Base-by-base conservation (phyloP, 2,797 vertebrate genomes). In the Crypturellus tataupa region DNA sequence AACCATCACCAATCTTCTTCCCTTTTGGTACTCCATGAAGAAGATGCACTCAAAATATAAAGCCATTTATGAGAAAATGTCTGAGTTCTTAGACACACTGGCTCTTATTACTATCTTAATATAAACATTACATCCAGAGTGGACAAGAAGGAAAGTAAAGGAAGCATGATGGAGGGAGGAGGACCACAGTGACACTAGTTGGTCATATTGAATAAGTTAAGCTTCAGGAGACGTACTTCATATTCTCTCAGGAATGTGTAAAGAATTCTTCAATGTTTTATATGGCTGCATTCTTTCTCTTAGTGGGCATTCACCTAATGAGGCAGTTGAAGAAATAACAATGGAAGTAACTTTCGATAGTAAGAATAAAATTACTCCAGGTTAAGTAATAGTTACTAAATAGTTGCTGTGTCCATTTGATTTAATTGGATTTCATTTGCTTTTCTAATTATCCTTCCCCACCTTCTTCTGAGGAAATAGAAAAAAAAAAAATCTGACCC, bases 121-220 rank as follows among this genome's bases (percentile, higher is more conserved):
- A 39, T 6, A 64, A 3, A 14, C 53, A 4, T 27, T 69, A 6
- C 1, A 2, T 6, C 58, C 21, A 69, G 68, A 72, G 33, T 0
- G 1, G n/a, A 24, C 10, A 87, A 51, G 35, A 89, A 73, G 12
- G 24, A 71, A 87, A 70, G 6, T 19, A 20, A 46, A 46, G 10
- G 44, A 19, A 17, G 4, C 9, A 5, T 58, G 31, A 25, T 1
- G 51, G 21, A 62, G 8, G 8, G 15, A 55, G 35, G 4, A 87
- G 6, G 21, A 82, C 4, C 14, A 46, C 20, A 82, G 31, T 20
- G 42, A 77, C 23, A 55, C 6, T 33, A 31, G 24, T n/a, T 79
- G 21, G 12, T 20, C 29, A 33, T 72, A 56, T 13, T 18, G 23
- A 88, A 47, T 14, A 93, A 89, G 35, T 2, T 3, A 87, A 84